Evolutionary conservation across 1,140 invertebrate genomes (phyloP).

Genomic region (Euglossa dilemma): DNA sequence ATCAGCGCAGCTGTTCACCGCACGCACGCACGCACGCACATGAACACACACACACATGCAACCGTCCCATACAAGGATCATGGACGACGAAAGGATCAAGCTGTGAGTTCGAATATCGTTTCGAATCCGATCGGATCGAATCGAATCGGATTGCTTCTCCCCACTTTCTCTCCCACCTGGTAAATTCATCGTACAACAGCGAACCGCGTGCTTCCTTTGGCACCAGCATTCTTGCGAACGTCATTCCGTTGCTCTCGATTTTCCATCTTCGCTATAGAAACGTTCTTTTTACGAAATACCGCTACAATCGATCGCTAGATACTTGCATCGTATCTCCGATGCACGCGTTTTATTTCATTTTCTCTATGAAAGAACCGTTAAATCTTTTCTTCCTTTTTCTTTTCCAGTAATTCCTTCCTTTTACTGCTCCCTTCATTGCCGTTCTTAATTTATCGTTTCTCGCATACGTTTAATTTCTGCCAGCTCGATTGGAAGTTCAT

Average conservation of each 20-base stretch:
- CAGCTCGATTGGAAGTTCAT: no score
- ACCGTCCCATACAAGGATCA: conserved; percentile 46
- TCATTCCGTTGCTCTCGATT: not conserved
- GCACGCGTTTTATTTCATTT: no score
- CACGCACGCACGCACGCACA: not conserved
- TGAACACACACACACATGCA: not conserved
- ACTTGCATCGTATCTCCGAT: no score
- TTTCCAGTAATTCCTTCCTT: no score
- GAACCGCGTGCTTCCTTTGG: not conserved
- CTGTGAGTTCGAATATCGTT: conserved; percentile 74
- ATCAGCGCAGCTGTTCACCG: conserved; percentile 18
- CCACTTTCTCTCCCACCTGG: not conserved
- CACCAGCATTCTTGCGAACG: not conserved
- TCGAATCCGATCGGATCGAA: conserved; percentile 1
- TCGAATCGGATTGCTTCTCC: not conserved
- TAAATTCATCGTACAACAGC: not conserved
- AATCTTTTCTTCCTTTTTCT: no score
- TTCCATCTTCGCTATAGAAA: not conserved
- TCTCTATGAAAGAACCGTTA: no score
- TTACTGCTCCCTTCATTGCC: no score
- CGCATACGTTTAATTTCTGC: no score
- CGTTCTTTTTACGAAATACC: not conserved
- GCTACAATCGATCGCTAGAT: no score
- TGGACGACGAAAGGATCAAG: conserved; percentile 78
- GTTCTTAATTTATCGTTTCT: no score